Percentiles rank a stretch among this genome's conserved stretches.
These are phyloP conservation scores for Lasioglossum vierecki DNA, from an alignment of 2,888 invertebrate species.

Conservation along the genomic window DNA sequence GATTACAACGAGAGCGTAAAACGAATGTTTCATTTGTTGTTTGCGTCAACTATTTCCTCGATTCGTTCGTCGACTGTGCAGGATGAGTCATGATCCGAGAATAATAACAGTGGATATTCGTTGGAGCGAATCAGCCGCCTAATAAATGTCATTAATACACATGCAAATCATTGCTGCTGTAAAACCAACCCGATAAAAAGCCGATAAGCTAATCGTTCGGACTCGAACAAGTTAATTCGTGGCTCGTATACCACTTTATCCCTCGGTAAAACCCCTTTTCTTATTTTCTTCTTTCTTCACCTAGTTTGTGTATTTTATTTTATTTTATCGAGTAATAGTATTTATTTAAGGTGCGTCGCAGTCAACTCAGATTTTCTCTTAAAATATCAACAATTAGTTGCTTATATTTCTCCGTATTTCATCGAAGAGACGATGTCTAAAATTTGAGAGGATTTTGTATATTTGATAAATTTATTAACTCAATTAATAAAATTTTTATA, in stretches of 20 bases:
- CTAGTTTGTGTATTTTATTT: neutral
- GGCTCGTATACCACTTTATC: neutral
- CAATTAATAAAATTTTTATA: too few relatives aligned
- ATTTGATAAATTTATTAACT: too few relatives aligned
- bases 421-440: neutral
- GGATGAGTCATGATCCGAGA: constrained; percentile 15
- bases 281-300: neutral
- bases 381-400: too few relatives aligned
- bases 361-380: too few relatives aligned
- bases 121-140: neutral
- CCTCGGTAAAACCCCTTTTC: neutral
- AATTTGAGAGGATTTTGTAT: too few relatives aligned
- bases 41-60: neutral
- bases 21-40: neutral
- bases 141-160: neutral
- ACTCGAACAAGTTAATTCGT: neutral
- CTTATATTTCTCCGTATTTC: neutral
- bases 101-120: neutral
- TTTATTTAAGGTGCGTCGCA: too few relatives aligned
- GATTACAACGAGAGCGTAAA: neutral
- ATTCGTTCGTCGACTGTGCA: neutral
- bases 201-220: neutral
- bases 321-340: too few relatives aligned
- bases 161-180: neutral
- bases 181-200: neutral